Percentiles rank a stretch among this genome's conserved stretches.
Evolutionary conservation across 2,113 vertebrate genomes (phyloP).

Genomic region (Pristiophorus japonicus): DNA sequence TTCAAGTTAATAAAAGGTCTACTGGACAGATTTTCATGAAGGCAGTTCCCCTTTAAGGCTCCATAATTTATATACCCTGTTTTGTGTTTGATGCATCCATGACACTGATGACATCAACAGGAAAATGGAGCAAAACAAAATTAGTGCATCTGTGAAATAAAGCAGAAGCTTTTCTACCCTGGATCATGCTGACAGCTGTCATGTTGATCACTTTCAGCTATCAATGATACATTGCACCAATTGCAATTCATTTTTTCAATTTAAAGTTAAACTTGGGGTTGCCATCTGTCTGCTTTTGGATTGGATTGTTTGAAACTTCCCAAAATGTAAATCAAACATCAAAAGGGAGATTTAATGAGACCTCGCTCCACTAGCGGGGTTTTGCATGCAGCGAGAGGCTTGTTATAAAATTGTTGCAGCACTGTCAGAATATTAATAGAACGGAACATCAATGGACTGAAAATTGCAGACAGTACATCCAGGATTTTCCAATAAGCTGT

Average conservation of each 20-base stretch:
- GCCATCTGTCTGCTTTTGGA: neutral
- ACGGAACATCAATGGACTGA: neutral
- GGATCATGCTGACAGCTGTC: neutral
- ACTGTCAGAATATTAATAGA: neutral
- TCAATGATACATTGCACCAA: neutral
- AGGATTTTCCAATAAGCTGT: neutral
- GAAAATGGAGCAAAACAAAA: neutral
- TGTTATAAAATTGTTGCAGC: neutral
- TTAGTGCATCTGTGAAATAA: conserved; percentile 11
- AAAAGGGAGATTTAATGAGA: neutral
- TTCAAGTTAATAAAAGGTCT: neutral
- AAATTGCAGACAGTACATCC: neutral
- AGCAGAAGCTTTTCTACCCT: neutral
- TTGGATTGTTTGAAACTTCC: neutral
- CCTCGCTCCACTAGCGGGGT: neutral
- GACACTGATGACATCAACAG: neutral
- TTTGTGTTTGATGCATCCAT: neutral
- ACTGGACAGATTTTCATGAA: neutral
- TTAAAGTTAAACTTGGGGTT: neutral
- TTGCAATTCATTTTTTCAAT: neutral
- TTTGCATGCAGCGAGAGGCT: neutral
- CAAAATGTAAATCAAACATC: neutral
- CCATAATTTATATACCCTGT: neutral
- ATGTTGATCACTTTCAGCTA: neutral
- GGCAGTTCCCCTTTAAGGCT: neutral